A percentile compares a stretch with the other conserved stretches of the same genome.
These are phyloP conservation scores for Andricus grossulariae DNA, from an alignment of 1,140 invertebrate genomes.

Conservation along the genomic window DNA sequence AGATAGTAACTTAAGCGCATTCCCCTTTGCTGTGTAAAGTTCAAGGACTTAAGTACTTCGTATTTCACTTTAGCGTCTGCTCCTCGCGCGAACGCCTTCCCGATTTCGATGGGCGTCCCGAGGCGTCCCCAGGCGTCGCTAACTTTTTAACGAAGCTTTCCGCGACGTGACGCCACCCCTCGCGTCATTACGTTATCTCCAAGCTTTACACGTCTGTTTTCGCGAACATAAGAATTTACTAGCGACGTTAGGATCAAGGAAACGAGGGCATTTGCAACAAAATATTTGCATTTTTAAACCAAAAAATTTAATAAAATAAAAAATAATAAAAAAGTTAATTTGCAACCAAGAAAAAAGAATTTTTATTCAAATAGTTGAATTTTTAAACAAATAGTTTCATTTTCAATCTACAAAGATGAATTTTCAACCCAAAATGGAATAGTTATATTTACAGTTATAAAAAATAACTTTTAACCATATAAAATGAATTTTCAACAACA, in stretches of 20 bases:
- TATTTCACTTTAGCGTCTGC: conserved; percentile 30
- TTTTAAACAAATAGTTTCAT: no score
- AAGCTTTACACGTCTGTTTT: not conserved
- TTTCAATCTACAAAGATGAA: no score
- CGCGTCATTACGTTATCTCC: conserved; percentile 11
- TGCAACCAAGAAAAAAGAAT: no score
- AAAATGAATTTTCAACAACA: no score
- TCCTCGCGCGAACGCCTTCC: conserved; percentile 27
- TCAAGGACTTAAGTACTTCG: conserved; percentile 29
- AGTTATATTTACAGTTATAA: no score
- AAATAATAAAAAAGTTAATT: no score
- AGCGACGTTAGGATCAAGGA: not conserved
- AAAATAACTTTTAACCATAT: no score
- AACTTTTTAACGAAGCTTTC: conserved; percentile 32
- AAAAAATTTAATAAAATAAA: no score
- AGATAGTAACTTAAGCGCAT: conserved; percentile 24
- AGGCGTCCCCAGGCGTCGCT: conserved; percentile 28
- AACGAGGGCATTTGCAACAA: not conserved
- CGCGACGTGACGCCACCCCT: not conserved
- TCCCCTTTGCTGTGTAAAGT: conserved; percentile 29
- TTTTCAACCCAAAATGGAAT: no score
- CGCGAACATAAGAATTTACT: not conserved
- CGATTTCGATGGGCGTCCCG: conserved; percentile 28
- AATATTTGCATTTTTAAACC: no score
- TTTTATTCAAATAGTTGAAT: no score